A percentile compares a stretch with the other conserved stretches of the same genome.
Evolutionary conservation across 1,140 invertebrate species (phyloP).

Genomic region (Belonocnema kinseyi): DNA sequence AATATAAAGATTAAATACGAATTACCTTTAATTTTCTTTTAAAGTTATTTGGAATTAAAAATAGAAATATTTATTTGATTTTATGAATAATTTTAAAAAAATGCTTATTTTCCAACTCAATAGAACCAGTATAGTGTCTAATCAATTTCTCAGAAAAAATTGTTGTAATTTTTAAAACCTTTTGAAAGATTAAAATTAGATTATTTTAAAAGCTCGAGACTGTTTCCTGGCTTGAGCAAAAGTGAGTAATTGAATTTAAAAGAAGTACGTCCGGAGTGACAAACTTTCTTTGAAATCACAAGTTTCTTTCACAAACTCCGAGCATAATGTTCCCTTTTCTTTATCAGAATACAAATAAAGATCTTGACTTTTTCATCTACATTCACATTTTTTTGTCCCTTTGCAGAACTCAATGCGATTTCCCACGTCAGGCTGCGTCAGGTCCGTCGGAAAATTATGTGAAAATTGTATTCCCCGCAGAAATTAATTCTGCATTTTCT

Average conservation of each 20-base stretch:
- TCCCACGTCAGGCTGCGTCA: not conserved
- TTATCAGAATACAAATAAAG: slow-evolving; percentile 25
- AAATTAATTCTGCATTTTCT: slow-evolving; percentile 7
- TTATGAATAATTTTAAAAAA: too few relatives aligned
- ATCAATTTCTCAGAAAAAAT: too few relatives aligned
- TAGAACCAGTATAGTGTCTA: too few relatives aligned
- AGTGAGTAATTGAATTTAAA: slow-evolving; percentile 11
- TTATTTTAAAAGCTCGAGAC: too few relatives aligned
- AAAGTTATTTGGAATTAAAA: too few relatives aligned
- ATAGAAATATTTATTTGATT: too few relatives aligned
- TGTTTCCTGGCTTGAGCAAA: not conserved
- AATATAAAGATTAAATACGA: too few relatives aligned
- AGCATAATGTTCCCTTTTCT: slow-evolving; percentile 10
- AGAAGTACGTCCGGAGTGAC: not conserved
- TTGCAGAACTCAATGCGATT: slow-evolving; percentile 9
- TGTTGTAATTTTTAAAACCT: too few relatives aligned
- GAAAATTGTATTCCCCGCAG: slow-evolving; percentile 29
- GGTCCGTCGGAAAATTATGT: slow-evolving; percentile 6
- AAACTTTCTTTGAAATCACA: not conserved
- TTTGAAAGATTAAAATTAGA: too few relatives aligned
- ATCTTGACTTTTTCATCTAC: slow-evolving; percentile 5
- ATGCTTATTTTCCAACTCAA: too few relatives aligned
- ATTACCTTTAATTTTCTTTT: too few relatives aligned
- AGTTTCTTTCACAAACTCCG: slow-evolving; percentile 15
- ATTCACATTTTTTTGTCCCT: not conserved